A percentile compares a stretch with the other conserved stretches of the same genome.
These are phyloP conservation scores for Drosophila tripunctata DNA, from an alignment of 2,888 invertebrate genomes.

Conservation along the genomic window DNA sequence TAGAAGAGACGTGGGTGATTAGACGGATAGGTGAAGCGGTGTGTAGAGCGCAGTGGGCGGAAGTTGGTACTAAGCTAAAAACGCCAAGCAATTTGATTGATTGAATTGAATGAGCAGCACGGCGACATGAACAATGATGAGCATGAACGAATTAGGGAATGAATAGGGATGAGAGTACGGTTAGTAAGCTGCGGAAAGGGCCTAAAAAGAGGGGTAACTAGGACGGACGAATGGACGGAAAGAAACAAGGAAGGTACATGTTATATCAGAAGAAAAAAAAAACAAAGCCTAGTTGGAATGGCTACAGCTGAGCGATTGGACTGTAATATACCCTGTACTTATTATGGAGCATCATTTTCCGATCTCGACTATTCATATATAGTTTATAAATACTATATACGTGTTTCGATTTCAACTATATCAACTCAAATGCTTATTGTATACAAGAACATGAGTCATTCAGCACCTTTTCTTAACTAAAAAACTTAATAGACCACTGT, in stretches of 20 bases:
- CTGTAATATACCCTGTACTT: no score
- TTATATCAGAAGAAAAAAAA: not conserved
- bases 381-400: no score
- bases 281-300: no score
- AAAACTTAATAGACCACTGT: no score
- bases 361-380: no score
- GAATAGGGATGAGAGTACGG: conserved; percentile 7
- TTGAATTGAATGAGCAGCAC: conserved; percentile 62
- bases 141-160: not conserved
- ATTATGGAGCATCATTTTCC: no score
- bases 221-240: not conserved
- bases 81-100: conserved; percentile 68
- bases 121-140: conserved; percentile 33
- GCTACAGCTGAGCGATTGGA: no score
- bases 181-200: not conserved
- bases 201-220: not conserved
- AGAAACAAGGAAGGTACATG: not conserved
- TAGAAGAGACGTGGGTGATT: not conserved
- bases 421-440: no score
- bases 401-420: no score
- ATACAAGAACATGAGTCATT: no score
- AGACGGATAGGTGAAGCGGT: not conserved
- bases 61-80: conserved; percentile 35
- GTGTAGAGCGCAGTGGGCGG: not conserved
- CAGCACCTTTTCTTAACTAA: no score